These are phyloP conservation scores for Seriola quinqueradiata DNA, from an alignment of 2,113 vertebrate species.

Conservation along the genomic window DNA sequence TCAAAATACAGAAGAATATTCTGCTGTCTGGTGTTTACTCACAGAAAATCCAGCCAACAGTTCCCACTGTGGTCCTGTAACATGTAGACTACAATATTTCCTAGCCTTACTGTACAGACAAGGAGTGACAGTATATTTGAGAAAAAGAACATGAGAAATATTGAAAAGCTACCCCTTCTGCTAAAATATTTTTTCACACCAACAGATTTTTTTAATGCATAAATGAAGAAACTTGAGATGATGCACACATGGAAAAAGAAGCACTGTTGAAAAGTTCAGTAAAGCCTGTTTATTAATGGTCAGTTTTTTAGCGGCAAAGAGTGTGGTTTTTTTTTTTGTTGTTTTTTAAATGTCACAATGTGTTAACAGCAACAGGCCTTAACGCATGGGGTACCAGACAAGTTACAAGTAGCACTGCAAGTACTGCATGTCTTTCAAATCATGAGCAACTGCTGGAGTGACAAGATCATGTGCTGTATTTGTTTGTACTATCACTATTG, in stretches of 20 bases:
- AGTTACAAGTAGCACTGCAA: conserved; percentile 66
- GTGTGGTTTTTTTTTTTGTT: background rate
- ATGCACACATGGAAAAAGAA: background rate
- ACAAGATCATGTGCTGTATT: conserved; percentile 39
- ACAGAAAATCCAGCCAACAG: background rate
- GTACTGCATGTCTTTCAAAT: conserved; percentile 54
- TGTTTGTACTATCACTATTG: conserved; percentile 37
- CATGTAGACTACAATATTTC: background rate
- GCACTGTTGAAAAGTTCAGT: conserved; percentile 49
- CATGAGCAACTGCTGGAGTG: conserved; percentile 42
- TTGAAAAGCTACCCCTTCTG: background rate
- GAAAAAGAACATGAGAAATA: background rate
- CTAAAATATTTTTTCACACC: background rate
- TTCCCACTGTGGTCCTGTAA: background rate
- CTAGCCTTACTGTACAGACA: background rate
- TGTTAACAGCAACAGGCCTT: conserved; percentile 72
- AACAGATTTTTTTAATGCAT: background rate
- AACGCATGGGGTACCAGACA: conserved; percentile 52
- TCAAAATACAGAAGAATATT: background rate
- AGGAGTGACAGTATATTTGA: background rate
- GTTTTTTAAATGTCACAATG: conserved; percentile 65
- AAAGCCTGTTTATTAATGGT: conserved; percentile 73
- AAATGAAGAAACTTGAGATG: background rate
- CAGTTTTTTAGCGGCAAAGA: conserved; percentile 46
- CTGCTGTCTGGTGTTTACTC: background rate